Percentiles rank a stretch among this genome's conserved stretches.
phyloP scores from a whole-genome alignment of 2,888 invertebrate species.

The Vannuccia rotundouncinata region DNA sequence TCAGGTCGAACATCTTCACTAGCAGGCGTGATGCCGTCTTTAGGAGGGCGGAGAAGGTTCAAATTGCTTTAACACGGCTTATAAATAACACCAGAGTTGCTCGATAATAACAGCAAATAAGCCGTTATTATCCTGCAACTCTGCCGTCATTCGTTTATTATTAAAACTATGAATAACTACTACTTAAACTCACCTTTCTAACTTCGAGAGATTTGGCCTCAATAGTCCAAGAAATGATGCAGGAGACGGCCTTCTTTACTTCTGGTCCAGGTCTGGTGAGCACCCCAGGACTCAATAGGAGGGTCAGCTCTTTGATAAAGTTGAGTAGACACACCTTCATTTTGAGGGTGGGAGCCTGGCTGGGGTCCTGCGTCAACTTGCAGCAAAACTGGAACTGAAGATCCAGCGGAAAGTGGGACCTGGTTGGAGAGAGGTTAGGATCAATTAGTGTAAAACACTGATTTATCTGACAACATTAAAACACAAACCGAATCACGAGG shows the following conservation, averaged over 20 bases:
- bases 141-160: too few relatives aligned
- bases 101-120: too few relatives aligned
- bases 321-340: neutral
- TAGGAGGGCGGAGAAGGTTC: too few relatives aligned
- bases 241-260: constrained; percentile 61
- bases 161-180: too few relatives aligned
- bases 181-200: constrained; percentile 44
- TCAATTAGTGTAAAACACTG: neutral
- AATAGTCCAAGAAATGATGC: constrained; percentile 69
- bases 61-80: too few relatives aligned
- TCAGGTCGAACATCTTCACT: constrained; percentile 2
- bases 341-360: neutral
- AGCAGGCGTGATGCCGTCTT: neutral
- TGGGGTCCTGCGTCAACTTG: neutral
- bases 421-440: neutral
- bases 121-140: too few relatives aligned
- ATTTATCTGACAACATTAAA: neutral
- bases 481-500: constrained; percentile 5
- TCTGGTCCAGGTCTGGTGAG: neutral
- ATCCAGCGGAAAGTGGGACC: constrained; percentile 16
- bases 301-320: neutral
- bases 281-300: neutral
- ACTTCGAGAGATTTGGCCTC: constrained; percentile 66
- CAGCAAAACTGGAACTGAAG: constrained; percentile 1
- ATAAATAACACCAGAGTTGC: too few relatives aligned